Evolutionary conservation across 2,113 vertebrate genomes (phyloP).

Genomic region (Ivindomyrus marchei): DNA sequence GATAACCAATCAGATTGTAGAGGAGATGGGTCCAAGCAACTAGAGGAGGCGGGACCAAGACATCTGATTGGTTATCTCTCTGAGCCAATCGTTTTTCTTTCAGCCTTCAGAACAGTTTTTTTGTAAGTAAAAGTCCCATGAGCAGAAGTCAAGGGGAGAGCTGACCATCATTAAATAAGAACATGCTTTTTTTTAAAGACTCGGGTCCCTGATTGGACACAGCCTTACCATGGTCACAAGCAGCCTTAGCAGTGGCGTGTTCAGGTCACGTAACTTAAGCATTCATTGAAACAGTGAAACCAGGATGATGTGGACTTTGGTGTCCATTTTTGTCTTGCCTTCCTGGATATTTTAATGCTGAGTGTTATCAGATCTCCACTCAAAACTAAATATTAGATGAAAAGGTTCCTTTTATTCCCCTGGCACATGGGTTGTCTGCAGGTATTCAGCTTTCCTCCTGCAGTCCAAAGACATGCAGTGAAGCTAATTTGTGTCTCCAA

Average conservation of each 20-base stretch:
- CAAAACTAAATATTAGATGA: neutral
- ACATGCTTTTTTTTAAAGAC: neutral
- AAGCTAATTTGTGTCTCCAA: neutral
- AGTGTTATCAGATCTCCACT: neutral
- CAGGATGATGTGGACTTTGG: conserved; percentile 27
- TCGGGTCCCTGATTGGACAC: neutral
- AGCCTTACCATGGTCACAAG: neutral
- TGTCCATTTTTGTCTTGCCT: conserved; percentile 24
- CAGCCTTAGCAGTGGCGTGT: neutral
- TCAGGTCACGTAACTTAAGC: neutral
- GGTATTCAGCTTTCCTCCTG: neutral
- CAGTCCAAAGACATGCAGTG: neutral
- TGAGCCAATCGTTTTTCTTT: too few species aligned
- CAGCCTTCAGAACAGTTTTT: too few species aligned
- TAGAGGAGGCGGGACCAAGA: neutral
- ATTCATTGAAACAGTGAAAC: conserved; percentile 24
- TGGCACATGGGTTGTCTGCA: neutral
- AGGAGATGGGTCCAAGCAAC: neutral
- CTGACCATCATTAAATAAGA: neutral
- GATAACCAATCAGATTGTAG: neutral
- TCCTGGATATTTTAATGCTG: neutral
- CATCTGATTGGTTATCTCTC: too few species aligned
- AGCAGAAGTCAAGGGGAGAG: neutral
- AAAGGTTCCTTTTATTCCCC: neutral
- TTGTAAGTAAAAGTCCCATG: neutral